Conservation (phyloP, 2,797 vertebrate species). For the Gymnoscopelus microlampas region DNA sequence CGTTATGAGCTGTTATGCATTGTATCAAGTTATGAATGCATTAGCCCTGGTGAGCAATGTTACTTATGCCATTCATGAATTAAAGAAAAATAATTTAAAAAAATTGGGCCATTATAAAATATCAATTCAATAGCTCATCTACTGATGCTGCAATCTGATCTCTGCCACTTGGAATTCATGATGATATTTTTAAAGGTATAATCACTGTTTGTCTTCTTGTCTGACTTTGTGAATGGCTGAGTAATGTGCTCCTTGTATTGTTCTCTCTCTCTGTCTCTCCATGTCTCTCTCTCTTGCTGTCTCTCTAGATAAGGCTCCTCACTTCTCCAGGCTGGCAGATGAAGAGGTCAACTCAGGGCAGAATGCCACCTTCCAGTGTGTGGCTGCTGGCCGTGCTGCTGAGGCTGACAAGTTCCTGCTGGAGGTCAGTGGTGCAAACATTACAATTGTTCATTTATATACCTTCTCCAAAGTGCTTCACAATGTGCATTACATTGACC, state of each 20-base stretch:
- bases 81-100: too few relatives aligned
- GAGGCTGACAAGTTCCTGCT: conserved; percentile 91
- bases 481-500: too few relatives aligned
- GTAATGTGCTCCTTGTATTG: conserved; percentile 45
- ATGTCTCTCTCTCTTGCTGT: background rate
- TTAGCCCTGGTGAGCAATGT: too few relatives aligned
- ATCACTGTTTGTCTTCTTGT: too few relatives aligned
- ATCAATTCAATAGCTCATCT: too few relatives aligned
- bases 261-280: background rate
- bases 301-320: conserved; percentile 90
- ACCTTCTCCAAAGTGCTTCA: too few relatives aligned
- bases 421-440: conserved; percentile 85
- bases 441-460: too few relatives aligned
- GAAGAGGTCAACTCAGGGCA: conserved; percentile 97
- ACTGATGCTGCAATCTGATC: too few relatives aligned
- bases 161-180: background rate
- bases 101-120: too few relatives aligned
- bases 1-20: too few relatives aligned
- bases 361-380: conserved; percentile 95
- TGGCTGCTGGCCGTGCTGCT: conserved; percentile 88
- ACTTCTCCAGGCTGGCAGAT: conserved; percentile 94
- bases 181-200: conserved; percentile 8
- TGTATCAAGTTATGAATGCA: too few relatives aligned
- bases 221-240: conserved; percentile 34
- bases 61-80: too few relatives aligned